A percentile compares a stretch with the other conserved stretches of the same genome.
phyloP scores from a whole-genome alignment of 2,113 vertebrate genomes.

The Pelusios castaneus region DNA sequence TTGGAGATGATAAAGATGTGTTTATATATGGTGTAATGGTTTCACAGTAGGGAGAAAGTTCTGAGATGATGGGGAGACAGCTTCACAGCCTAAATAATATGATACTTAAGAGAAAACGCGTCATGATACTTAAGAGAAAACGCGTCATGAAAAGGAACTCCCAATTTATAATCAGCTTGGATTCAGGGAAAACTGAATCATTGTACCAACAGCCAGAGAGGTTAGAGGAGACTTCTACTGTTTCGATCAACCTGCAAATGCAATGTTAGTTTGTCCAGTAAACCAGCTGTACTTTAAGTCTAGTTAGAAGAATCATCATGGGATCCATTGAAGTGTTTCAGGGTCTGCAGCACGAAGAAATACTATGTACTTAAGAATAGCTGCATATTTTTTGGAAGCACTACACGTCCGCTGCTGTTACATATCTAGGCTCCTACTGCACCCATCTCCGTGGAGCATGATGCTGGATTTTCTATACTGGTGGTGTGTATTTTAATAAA shows the following conservation, averaged over 20 bases:
- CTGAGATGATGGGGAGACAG: neutral
- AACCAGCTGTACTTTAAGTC: neutral
- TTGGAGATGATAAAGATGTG: slow-evolving; percentile 16
- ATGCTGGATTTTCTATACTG: neutral
- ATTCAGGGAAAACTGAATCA: slow-evolving; percentile 26
- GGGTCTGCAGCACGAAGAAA: neutral
- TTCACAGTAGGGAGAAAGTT: neutral
- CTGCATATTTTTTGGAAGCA: neutral
- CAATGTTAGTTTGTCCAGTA: neutral
- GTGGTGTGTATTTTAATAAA: neutral
- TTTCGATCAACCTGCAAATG: neutral
- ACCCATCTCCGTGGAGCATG: neutral
- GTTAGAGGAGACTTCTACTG: neutral
- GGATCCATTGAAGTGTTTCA: neutral
- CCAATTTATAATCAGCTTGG: neutral
- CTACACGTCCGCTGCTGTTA: neutral
- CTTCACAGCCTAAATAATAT: neutral
- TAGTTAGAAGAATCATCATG: neutral
- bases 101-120: neutral
- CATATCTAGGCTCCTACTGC: neutral
- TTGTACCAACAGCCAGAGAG: neutral
- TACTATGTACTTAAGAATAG: rapidly evolving
- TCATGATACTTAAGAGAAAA: neutral
- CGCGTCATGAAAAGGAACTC: neutral
- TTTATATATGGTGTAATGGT: neutral